Evolutionary conservation across 2,888 invertebrate genomes (phyloP).

Genomic region (Pristionchus arcanus): DNA sequence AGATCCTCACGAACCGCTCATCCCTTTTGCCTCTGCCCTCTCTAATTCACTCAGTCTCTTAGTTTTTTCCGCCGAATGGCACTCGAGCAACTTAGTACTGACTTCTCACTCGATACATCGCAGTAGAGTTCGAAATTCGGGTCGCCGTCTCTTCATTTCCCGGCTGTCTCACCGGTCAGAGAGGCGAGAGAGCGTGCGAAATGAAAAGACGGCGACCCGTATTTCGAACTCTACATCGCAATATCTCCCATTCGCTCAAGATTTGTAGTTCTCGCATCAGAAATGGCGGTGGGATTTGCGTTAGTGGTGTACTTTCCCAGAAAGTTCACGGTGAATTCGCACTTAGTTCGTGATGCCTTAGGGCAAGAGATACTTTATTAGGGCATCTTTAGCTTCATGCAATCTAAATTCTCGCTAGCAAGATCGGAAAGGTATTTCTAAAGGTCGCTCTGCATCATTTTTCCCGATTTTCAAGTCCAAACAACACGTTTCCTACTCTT

Average conservation of each 20-base stretch:
- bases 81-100: not conserved
- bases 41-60: not conserved
- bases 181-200: no score
- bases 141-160: no score
- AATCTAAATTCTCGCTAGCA: no score
- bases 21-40: not conserved
- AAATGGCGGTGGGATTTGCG: not conserved
- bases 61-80: not conserved
- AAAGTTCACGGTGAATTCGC: not conserved
- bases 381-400: no score
- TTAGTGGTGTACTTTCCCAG: not conserved
- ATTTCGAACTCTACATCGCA: no score
- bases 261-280: constrained; percentile 7
- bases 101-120: not conserved
- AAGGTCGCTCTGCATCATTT: not conserved
- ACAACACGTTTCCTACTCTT: constrained; percentile 16
- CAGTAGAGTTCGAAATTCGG: not conserved
- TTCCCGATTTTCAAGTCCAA: not conserved
- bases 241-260: not conserved
- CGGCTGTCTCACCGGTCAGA: no score
- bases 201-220: no score
- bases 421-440: not conserved
- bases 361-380: no score
- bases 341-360: not conserved
- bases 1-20: not conserved